Evolutionary conservation across 2,888 invertebrate genomes (phyloP), one percentile per base, ranked within the genome.

Genomic region (Drosophila phalerata): DNA sequence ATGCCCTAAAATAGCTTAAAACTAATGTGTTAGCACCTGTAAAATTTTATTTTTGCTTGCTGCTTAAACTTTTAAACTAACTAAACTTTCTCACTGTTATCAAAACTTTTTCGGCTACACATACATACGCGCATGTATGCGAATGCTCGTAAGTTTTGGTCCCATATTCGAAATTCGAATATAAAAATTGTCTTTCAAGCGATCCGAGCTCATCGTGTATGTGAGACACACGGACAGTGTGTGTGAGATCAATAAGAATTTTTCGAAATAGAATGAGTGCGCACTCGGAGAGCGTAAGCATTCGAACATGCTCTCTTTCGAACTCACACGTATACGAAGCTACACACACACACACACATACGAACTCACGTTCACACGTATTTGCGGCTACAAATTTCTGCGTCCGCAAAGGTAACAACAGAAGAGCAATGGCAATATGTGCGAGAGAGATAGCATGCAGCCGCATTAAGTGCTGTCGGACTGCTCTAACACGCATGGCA

Each of bases 191-290:
- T 53, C 30, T 34, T 38, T 48, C 19, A 47, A 48, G 48, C 65
- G 81, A 79, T 79, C 79, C 81, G 73, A 76, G 37, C 67, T 22
- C 63, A 25, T 43, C 69, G 68, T 42, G 60, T 71, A 43, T 34
- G 60, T 62, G 79, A 64, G 63, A 37, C 73, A 87, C 89, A 82
- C 70, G 43, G 56, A 88, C 57, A 85, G 56, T 89, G 85, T 88
- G 60, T 38, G 80, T 88, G 88, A 57, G 85, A 85, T 77, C 85
- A 85, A 85, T 88, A 87, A 71, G 84, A 85, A 87, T 64, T 48
- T 49, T 52, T 79, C 81, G 79, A 73, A 65, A 30, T 30, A 42
- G 45, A 43, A 42, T 69, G 38, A 32, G 28, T 64, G 60, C 75
- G 65, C 52, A 60, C 22, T 30, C 51, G 19, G 47, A 51, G 75